phyloP scores from a whole-genome alignment of 35 echinoderm and acorn worm genomes.

The Diadema setosum region DNA sequence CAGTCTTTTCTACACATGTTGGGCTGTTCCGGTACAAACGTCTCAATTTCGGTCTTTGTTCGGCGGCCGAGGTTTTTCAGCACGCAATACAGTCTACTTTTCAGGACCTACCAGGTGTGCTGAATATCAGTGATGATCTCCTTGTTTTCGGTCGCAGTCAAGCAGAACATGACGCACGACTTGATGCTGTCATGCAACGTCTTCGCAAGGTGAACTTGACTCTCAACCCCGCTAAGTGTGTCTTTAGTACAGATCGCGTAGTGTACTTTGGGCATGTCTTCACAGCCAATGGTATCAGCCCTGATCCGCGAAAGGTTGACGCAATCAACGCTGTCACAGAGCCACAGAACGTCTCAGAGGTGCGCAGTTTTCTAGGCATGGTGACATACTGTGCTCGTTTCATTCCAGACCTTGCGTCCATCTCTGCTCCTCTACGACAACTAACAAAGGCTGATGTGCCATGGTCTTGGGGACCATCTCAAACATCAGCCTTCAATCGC shows the following conservation, averaged over 20 bases:
- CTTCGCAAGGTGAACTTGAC: constrained; percentile 12
- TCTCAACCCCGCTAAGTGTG: constrained; percentile 31
- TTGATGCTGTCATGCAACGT: too few species aligned
- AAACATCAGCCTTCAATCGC: not conserved
- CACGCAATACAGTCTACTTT: not conserved
- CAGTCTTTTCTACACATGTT: constrained; percentile 41
- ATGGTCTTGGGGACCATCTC: not conserved
- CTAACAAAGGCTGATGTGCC: not conserved
- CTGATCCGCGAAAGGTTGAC: not conserved
- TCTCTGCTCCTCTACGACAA: not conserved
- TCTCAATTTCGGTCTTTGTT: constrained; percentile 32
- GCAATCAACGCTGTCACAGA: not conserved
- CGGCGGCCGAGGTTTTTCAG: constrained; percentile 37
- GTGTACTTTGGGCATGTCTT: constrained; percentile 24
- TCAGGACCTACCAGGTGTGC: constrained; percentile 2
- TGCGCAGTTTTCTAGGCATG: constrained; percentile 4
- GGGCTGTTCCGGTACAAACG: constrained; percentile 45
- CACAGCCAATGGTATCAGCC: not conserved
- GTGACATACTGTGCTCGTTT: constrained; percentile 8
- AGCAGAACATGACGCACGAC: not conserved
- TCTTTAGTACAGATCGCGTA: not conserved
- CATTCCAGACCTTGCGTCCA: not conserved
- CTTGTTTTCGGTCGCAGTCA: constrained; percentile 24
- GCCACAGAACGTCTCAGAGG: not conserved
- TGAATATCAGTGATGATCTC: constrained; percentile 73